These are phyloP conservation scores for Eupeodes latifasciatus DNA, from an alignment of 2,888 invertebrate species.

Conservation along the genomic window DNA sequence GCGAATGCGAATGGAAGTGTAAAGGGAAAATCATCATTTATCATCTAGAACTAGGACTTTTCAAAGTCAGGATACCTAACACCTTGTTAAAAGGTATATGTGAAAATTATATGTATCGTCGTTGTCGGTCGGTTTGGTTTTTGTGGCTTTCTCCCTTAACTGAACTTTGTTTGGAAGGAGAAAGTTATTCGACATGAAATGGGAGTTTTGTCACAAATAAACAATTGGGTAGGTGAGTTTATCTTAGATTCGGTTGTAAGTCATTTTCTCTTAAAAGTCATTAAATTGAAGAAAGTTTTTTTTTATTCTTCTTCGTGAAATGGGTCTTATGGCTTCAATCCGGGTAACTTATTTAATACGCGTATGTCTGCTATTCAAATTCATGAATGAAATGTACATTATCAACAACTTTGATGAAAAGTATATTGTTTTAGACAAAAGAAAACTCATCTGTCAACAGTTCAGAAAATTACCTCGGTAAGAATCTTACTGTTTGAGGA, in stretches of 20 bases:
- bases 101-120: too few relatives aligned
- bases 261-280: constrained; percentile 6
- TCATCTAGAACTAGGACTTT: constrained; percentile 58
- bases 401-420: background rate
- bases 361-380: too few relatives aligned
- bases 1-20: background rate
- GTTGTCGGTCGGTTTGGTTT: constrained; percentile 9
- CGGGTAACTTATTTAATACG: too few relatives aligned
- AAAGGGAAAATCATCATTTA: constrained; percentile 46
- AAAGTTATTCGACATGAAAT: constrained; percentile 33
- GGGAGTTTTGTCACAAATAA: constrained; percentile 18
- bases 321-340: background rate
- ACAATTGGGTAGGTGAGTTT: constrained; percentile 34
- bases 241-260: constrained; percentile 32
- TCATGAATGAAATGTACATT: constrained; percentile 5
- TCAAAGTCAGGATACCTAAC: constrained; percentile 54
- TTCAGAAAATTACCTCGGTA: too few relatives aligned
- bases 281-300: constrained; percentile 12
- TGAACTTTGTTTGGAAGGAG: constrained; percentile 5
- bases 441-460: too few relatives aligned
- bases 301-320: background rate
- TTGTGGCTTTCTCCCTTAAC: background rate
- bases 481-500: too few relatives aligned
- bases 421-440: too few relatives aligned
- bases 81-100: constrained; percentile 46